These are phyloP conservation scores for Drosophila quadrilineata DNA, from an alignment of 1,140 invertebrate genomes.

Conservation along the genomic window DNA sequence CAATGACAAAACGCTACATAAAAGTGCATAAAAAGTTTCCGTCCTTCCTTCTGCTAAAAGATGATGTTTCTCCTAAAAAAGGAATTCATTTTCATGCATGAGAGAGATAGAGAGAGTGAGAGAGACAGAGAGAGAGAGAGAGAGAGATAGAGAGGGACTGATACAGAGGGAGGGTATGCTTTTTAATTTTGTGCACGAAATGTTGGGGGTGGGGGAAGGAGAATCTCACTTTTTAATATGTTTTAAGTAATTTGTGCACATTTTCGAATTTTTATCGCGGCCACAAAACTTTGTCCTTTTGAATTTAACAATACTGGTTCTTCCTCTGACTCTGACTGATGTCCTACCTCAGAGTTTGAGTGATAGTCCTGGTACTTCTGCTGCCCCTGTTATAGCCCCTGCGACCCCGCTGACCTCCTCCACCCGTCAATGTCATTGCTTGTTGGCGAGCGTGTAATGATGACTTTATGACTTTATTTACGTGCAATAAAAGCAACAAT, in stretches of 20 bases:
- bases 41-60: neutral
- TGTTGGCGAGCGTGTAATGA: constrained; percentile 67
- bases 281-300: constrained; percentile 70
- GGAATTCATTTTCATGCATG: constrained; percentile 44
- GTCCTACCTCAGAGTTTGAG: neutral
- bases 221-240: constrained; percentile 57
- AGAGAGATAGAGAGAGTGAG: neutral
- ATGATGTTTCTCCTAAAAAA: constrained; percentile 3
- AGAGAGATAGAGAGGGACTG: neutral
- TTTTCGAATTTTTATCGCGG: constrained; percentile 72
- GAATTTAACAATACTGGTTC: constrained; percentile 28
- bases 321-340: constrained; percentile 1
- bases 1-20: constrained; percentile 21
- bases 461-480: constrained; percentile 79
- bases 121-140: neutral
- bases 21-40: constrained; percentile 31
- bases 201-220: neutral
- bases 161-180: neutral
- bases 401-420: no score
- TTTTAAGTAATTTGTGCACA: constrained; percentile 74
- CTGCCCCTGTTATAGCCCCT: neutral
- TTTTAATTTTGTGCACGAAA: constrained; percentile 65
- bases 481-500: constrained; percentile 72
- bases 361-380: neutral
- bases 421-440: constrained; percentile 28